A percentile compares a stretch with the other conserved stretches of the same genome.
Conservation (phyloP, 2,888 invertebrate genomes). For the Coleophora flavipennella region DNA sequence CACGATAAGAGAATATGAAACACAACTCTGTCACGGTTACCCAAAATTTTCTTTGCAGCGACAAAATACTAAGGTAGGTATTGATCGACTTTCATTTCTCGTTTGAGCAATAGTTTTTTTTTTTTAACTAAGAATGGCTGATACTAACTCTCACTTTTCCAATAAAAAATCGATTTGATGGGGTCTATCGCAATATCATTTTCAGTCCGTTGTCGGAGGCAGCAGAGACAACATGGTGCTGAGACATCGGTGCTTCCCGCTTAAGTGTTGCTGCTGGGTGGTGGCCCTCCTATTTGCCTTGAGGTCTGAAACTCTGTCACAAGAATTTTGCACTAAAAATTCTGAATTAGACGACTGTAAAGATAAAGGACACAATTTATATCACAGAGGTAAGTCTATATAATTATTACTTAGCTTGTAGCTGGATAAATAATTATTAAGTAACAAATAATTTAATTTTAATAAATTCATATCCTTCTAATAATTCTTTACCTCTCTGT, state of each 20-base stretch:
- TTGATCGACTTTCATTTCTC: constrained; percentile 63
- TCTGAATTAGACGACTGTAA: constrained; percentile 26
- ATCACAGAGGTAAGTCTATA: constrained; percentile 31
- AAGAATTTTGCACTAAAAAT: constrained; percentile 38
- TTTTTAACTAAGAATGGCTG: constrained; percentile 33
- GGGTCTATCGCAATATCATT: constrained; percentile 18
- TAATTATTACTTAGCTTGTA: neutral
- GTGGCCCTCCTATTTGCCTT: constrained; percentile 25
- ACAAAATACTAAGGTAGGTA: no score
- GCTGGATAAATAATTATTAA: no score
- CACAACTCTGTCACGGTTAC: neutral
- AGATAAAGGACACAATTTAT: constrained; percentile 26
- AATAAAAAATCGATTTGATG: constrained; percentile 44
- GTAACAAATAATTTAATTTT: no score
- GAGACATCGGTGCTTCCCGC: constrained; percentile 31
- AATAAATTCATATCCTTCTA: no score
- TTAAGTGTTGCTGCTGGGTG: constrained; percentile 38
- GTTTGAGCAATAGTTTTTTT: constrained; percentile 36
- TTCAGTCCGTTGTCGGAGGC: constrained; percentile 35
- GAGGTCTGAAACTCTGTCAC: constrained; percentile 24
- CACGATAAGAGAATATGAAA: no score
- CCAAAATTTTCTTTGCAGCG: neutral
- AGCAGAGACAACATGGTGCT: constrained; percentile 40
- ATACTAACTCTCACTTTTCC: constrained; percentile 37
- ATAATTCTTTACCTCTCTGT: no score